phyloP scores from a whole-genome alignment of 2,888 invertebrate genomes.

The Phrixothrix hirtus region DNA sequence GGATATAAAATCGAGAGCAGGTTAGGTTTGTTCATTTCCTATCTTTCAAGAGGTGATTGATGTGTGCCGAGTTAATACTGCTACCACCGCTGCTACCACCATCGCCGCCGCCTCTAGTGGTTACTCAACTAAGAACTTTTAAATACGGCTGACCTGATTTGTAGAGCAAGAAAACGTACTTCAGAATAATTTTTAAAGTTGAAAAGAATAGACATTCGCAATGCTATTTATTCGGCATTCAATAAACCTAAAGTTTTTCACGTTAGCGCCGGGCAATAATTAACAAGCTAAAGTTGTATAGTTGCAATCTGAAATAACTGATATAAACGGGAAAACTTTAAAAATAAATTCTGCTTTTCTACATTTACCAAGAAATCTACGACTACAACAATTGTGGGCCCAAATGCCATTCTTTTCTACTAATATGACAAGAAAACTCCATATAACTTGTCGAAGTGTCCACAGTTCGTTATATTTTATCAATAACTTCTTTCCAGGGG shows the following conservation, averaged over 20 bases:
- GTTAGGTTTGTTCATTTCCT: conserved; percentile 57
- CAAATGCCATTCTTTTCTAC: conserved; percentile 40
- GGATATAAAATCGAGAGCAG: conserved; percentile 49
- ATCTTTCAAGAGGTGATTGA: conserved; percentile 56
- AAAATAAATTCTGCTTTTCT: conserved; percentile 43
- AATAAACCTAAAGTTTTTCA: not conserved
- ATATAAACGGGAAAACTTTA: conserved; percentile 41
- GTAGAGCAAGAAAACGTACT: conserved; percentile 9
- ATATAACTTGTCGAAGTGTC: conserved; percentile 48
- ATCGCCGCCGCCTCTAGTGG: conserved; percentile 16
- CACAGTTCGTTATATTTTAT: conserved; percentile 41
- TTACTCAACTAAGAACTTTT: conserved; percentile 18
- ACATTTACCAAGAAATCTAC: conserved; percentile 41
- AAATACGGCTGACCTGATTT: conserved; percentile 25
- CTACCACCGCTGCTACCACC: not conserved
- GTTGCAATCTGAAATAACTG: conserved; percentile 19
- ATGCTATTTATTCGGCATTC: not conserved
- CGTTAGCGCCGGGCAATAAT: conserved; percentile 11
- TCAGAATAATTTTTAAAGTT: not conserved
- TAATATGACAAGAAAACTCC: conserved; percentile 47
- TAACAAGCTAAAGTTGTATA: conserved; percentile 18
- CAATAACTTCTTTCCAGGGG: conserved; percentile 32
- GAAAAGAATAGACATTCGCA: conserved; percentile 4
- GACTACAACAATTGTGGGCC: conserved; percentile 48
- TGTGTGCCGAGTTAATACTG: conserved; percentile 45